phyloP scores from a whole-genome alignment of 2,888 invertebrate genomes.

The Lucinisca nassula region DNA sequence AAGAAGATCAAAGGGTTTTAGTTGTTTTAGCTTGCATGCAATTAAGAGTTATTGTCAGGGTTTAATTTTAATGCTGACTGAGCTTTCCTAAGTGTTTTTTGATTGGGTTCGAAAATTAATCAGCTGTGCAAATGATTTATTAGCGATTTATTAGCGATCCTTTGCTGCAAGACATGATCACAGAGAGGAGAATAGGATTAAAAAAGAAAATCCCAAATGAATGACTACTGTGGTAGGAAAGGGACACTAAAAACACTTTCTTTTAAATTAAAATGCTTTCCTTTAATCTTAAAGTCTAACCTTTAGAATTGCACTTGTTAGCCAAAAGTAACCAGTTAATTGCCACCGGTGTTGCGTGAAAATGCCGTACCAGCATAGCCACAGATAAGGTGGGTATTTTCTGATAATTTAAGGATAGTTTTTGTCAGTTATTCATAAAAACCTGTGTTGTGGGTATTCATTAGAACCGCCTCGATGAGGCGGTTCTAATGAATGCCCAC shows the following conservation, averaged over 20 bases:
- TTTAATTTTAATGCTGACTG: background rate
- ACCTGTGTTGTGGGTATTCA: no score
- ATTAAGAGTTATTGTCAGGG: background rate
- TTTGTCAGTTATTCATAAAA: no score
- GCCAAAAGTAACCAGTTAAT: background rate
- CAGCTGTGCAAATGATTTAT: slow-evolving; percentile 12
- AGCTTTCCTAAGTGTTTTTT: background rate
- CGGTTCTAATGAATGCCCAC: no score
- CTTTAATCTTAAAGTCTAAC: background rate
- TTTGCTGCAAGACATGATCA: background rate
- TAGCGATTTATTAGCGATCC: background rate
- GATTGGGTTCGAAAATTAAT: background rate
- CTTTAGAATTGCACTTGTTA: background rate
- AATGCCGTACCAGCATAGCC: background rate
- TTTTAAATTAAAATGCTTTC: background rate
- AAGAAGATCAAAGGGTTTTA: background rate
- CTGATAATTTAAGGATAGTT: no score
- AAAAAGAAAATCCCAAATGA: background rate
- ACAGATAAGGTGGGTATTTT: no score
- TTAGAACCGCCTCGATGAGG: no score
- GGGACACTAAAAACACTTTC: background rate
- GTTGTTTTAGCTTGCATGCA: slow-evolving; percentile 2
- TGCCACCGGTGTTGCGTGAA: background rate
- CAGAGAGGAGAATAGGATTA: background rate
- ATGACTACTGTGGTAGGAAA: background rate